Base-by-base conservation (phyloP, 1,140 invertebrate species). In the Scaptomyza graminum region DNA sequence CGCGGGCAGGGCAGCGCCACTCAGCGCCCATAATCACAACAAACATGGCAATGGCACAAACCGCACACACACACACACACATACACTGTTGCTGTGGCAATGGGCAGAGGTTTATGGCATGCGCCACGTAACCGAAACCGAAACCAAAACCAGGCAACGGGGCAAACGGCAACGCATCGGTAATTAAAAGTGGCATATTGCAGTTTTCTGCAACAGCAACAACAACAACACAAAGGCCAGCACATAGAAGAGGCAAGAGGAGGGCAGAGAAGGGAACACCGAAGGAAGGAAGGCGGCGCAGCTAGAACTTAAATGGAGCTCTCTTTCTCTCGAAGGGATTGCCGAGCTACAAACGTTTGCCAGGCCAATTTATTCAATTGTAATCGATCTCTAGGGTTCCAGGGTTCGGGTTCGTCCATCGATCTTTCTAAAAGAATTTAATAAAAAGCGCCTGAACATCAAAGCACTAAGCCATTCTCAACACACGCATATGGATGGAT, bases 71-170 rank as follows among this genome's bases (percentile, higher is more conserved):
- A 47, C 22, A 34, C 37, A 59, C 8, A 69, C 9, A 49, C 50
- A 37, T 7, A 50, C 25, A 57, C 22, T 28, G 39, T 39, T 39
- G 39, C 12, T 41, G 22, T 74, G 70, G 70, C 61, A 76, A 71
- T 74, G 65, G 65, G 74, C 70, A 70, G 66, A 70, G 72, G 75
- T 64, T 81, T 85, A 71, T 85, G 81, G 81, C 81, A 85, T 87
- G 78, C 76, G 81, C 81, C 82, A 85, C 70, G 76, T 68, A 75
- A 76, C 74, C 69, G 74, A 73, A 76, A 76, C 73, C 46, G 56
- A 70, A 73, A 61, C 76, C 34, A 76, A 76, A 77, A 62, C 64
- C 64, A 69, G 66, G 59, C 77, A 80, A 80, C 61, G 66, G 52
- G 37, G 37, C 37, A 13, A 43, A 77, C 49, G 55, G 76, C 72